Base-by-base conservation (phyloP, 2,113 vertebrate genomes). In the Cyprinodon brontotheroides region DNA sequence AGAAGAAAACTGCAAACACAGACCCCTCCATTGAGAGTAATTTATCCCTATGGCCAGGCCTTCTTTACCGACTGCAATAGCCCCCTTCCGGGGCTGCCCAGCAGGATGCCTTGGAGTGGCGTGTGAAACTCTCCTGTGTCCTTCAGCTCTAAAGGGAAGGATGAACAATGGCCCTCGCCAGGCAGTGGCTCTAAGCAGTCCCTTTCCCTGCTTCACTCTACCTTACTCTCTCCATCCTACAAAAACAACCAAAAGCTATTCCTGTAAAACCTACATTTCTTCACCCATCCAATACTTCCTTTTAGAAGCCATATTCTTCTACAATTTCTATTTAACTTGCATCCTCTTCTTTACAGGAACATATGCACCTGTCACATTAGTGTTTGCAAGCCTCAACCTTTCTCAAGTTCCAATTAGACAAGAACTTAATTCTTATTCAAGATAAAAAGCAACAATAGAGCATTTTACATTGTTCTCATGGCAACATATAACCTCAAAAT, bases 51-150 rank as follows among this genome's bases (percentile, higher is more conserved):
- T 74, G 87, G 88, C 81, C 75, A 72, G 85, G 77, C 86, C 91
- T 91, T 87, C 85, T 93, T 89, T 91, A 86, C 86, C 80, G 65
- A 78, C 84, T 47, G 90, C 89, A 90, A 91, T 89, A 85, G 84
- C 85, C 86, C 89, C 92, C 90, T 91, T 92, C 90, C 87, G 86
- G 88, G 86, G 83, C 77, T 80, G 81, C 94, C 80, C 94, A 93
- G 94, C 93, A 80, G 92, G 94, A 94, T 70, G 87, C 87, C 92
- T 72, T 86, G 81, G 69, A 92, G 90, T 89, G 93, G 91, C 92
- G 94, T 94, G 94, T 93, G 93, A 94, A 93, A 92, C 89, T 91
- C 90, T 89, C 89, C 91, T 88, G 89, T 92, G 87, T 91, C 87
- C 89, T 87, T 91, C 72, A 65, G 80, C 91, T 91, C 86, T 87